A percentile compares a stretch with the other conserved stretches of the same genome.
These are phyloP conservation scores for Cyanoderma ruficeps DNA, from an alignment of 2,113 vertebrate genomes.

Conservation along the genomic window DNA sequence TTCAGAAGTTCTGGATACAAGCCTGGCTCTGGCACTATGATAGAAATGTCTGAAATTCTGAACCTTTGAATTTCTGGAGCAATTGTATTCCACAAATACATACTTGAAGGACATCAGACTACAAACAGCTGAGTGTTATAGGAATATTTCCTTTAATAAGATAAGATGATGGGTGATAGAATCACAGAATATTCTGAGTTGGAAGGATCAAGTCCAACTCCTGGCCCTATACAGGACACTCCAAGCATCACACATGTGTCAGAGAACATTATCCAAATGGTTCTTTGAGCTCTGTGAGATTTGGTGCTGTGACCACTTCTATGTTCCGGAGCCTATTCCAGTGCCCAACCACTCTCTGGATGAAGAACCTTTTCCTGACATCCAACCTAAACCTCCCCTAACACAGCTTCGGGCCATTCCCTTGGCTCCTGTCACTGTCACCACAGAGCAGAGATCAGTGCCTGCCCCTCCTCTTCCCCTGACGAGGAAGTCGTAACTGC, in stretches of 20 bases:
- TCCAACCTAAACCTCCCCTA: not conserved
- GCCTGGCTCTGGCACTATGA: not conserved
- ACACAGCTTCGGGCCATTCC: not conserved
- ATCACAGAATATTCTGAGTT: not conserved
- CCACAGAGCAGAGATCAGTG: not conserved
- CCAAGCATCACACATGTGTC: no score
- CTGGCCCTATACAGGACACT: not conserved
- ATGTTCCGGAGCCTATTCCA: not conserved
- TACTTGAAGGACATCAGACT: not conserved
- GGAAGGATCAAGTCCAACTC: fast-evolving
- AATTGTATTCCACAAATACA: not conserved
- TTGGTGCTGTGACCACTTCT: not conserved
- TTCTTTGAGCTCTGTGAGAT: not conserved
- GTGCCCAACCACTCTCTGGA: fast-evolving
- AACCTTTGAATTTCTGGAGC: not conserved
- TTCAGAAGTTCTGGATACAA: not conserved
- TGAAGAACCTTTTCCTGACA: not conserved
- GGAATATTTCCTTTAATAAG: not conserved
- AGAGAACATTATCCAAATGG: fast-evolving
- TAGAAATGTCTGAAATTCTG: not conserved
- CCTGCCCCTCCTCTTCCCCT: not conserved
- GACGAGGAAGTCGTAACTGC: fast-evolving
- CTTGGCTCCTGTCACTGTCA: not conserved
- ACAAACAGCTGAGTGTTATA: not conserved
- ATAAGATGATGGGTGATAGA: not conserved